phyloP scores from a whole-genome alignment of 2,888 invertebrate genomes.

The Dioctria linearis region DNA sequence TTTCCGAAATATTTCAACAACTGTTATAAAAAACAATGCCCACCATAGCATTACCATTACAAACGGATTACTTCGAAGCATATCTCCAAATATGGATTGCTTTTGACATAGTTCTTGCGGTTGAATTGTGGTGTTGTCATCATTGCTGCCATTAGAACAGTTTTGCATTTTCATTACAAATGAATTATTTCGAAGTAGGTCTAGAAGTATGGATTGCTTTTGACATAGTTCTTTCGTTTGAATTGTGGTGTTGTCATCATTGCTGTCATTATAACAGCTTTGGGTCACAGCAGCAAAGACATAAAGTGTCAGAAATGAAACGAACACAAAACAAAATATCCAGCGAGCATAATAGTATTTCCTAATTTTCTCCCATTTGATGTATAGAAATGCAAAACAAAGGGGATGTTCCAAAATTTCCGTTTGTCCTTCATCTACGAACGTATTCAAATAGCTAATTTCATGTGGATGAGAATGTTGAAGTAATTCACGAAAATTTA shows the following conservation, averaged over 20 bases:
- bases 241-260: constrained; percentile 76
- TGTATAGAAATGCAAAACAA: constrained; percentile 88
- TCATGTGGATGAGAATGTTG: constrained; percentile 77
- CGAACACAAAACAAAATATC: constrained; percentile 84
- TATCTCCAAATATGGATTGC: constrained; percentile 70
- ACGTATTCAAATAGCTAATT: too few relatives aligned
- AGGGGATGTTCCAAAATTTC: constrained; percentile 89
- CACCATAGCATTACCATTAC: constrained; percentile 88
- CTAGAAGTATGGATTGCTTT: constrained; percentile 66
- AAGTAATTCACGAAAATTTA: constrained; percentile 86
- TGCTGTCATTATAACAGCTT: too few relatives aligned
- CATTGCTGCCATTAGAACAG: too few relatives aligned
- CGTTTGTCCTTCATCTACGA: constrained; percentile 89
- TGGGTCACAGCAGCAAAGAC: constrained; percentile 87
- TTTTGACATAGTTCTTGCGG: constrained; percentile 65
- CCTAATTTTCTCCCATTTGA: constrained; percentile 92
- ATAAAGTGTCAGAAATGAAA: constrained; percentile 85
- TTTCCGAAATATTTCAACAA: constrained; percentile 79
- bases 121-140: constrained; percentile 78
- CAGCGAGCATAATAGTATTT: constrained; percentile 88
- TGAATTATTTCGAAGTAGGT: constrained; percentile 82
- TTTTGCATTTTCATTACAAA: constrained; percentile 78
- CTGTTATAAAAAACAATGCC: constrained; percentile 83
- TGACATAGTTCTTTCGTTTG: constrained; percentile 71
- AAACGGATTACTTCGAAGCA: constrained; percentile 81